phyloP scores from a whole-genome alignment of 1,140 invertebrate species.

The Bombus polaris region DNA sequence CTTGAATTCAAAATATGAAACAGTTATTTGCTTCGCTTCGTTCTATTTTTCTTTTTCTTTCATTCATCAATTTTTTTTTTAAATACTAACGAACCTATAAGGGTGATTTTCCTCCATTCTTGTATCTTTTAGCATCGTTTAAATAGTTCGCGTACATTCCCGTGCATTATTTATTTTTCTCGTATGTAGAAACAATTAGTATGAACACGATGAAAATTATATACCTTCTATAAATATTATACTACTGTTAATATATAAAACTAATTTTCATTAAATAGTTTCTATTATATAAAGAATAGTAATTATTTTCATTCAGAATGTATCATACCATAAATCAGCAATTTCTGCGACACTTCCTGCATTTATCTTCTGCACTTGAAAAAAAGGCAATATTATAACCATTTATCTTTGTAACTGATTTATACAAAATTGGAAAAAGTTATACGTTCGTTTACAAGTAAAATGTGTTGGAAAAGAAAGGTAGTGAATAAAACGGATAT shows the following conservation, averaged over 20 bases:
- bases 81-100: background rate
- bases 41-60: background rate
- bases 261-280: background rate
- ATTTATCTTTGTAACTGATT: background rate
- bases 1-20: background rate
- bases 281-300: background rate
- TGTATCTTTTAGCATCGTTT: background rate
- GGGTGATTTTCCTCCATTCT: too few species aligned
- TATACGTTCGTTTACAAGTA: background rate
- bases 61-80: background rate
- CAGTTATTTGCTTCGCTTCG: background rate
- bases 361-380: background rate
- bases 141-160: too few species aligned
- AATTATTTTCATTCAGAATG: background rate
- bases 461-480: background rate
- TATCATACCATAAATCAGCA: background rate
- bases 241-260: background rate
- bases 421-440: background rate
- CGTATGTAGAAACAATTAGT: too few species aligned
- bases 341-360: background rate
- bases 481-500: conserved; percentile 37
- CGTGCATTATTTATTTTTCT: too few species aligned
- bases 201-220: background rate
- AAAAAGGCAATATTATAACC: background rate
- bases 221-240: background rate